Conservation (phyloP, 2,113 vertebrate species). For the Dolichotis patagonum region DNA sequence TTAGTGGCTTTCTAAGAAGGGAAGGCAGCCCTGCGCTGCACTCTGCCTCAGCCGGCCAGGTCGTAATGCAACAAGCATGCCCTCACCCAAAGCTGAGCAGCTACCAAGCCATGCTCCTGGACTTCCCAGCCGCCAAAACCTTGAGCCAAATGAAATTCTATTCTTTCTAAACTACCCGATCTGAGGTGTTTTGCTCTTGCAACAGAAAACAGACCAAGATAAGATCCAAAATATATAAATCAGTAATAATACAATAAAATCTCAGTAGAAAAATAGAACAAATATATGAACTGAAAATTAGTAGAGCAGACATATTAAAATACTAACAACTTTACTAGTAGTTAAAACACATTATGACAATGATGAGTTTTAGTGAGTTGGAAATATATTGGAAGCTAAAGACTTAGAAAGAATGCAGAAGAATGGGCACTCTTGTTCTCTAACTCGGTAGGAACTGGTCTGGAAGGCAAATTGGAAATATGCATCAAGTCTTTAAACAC, state of each 20-base stretch:
- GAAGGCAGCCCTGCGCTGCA: background rate
- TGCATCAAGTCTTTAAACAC: background rate
- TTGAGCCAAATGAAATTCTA: background rate
- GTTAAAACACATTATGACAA: background rate
- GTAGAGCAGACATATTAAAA: background rate
- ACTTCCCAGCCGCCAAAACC: background rate
- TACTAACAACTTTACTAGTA: background rate
- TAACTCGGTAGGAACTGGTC: background rate
- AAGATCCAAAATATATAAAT: background rate
- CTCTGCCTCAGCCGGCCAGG: too few relatives aligned
- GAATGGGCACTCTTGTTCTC: background rate
- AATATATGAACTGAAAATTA: background rate
- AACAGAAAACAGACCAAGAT: background rate
- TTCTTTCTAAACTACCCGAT: background rate
- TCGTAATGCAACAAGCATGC: background rate
- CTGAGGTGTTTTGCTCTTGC: background rate
- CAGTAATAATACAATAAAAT: background rate
- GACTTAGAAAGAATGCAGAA: background rate
- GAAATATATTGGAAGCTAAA: background rate
- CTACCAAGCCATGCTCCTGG: background rate
- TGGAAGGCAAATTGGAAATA: background rate
- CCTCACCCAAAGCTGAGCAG: background rate
- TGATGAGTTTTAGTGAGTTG: background rate
- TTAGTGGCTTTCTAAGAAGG: background rate
- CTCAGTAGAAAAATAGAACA: constrained; percentile 17